Evolutionary conservation across 2,797 vertebrate genomes (phyloP).

Genomic region (Fistularia tabacaria): DNA sequence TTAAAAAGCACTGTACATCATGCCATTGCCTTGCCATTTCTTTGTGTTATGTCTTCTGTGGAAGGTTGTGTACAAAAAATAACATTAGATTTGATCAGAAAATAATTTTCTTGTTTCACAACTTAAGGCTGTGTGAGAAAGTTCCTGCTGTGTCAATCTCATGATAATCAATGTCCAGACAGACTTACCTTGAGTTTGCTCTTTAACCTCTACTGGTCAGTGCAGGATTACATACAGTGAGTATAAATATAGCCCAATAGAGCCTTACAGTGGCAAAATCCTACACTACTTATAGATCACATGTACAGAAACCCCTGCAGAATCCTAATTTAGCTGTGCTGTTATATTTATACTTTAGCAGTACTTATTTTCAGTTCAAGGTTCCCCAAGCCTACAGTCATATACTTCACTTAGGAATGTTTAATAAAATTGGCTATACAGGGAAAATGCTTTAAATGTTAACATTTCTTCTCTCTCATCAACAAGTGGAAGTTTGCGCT

Average conservation of each 20-base stretch:
- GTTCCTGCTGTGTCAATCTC: slow-evolving; percentile 8
- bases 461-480: no score
- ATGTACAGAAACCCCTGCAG: slow-evolving; percentile 10
- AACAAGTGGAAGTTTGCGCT: no score
- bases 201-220: slow-evolving; percentile 26
- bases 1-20: no score
- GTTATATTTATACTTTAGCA: not conserved
- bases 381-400: no score
- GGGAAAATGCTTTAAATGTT: no score
- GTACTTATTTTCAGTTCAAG: no score
- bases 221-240: slow-evolving; percentile 10
- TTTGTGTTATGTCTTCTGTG: no score
- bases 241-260: slow-evolving; percentile 18
- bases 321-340: slow-evolving; percentile 7
- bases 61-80: no score
- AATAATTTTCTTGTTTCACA: slow-evolving; percentile 7
- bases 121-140: not conserved
- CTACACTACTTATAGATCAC: slow-evolving; percentile 16
- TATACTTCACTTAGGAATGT: no score
- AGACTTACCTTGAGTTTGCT: slow-evolving; percentile 12
- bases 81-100: not conserved
- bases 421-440: no score
- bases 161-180: slow-evolving; percentile 29
- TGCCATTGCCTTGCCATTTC: no score
- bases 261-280: slow-evolving; percentile 23